Evolutionary conservation across 1,140 invertebrate genomes (phyloP).

Genomic region (Diabrotica undecimpunctata): DNA sequence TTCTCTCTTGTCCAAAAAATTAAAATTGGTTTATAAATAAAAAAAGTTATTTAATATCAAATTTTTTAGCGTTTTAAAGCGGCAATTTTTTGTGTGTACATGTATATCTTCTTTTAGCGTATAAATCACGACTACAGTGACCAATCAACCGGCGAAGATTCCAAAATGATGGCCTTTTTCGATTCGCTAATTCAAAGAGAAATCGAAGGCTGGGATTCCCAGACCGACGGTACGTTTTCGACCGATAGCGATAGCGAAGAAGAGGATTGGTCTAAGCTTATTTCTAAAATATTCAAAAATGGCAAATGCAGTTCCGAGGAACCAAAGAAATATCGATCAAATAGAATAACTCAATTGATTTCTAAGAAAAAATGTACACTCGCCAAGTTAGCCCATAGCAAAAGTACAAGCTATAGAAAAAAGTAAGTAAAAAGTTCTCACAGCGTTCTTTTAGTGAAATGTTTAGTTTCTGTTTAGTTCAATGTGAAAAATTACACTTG

Average conservation of each 20-base stretch:
- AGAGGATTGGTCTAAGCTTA: slow-evolving; percentile 25
- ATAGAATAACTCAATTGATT: slow-evolving; percentile 44
- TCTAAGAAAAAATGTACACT: slow-evolving; percentile 40
- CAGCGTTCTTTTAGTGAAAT: too few relatives aligned
- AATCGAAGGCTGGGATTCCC: slow-evolving; percentile 68
- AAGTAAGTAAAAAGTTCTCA: slow-evolving; percentile 27
- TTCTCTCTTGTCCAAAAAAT: too few relatives aligned
- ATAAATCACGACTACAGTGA: slow-evolving; percentile 77
- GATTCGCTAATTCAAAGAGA: slow-evolving; percentile 89
- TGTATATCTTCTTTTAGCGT: slow-evolving; percentile 50
- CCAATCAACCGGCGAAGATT: slow-evolving; percentile 83
- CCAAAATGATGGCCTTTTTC: slow-evolving; percentile 95
- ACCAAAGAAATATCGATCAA: slow-evolving; percentile 36
- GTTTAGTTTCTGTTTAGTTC: too few relatives aligned
- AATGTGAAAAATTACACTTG: too few relatives aligned
- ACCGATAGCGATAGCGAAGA: slow-evolving; percentile 48
- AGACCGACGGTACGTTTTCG: slow-evolving; percentile 42
- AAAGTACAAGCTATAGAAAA: slow-evolving; percentile 36
- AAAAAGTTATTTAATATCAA: too few relatives aligned
- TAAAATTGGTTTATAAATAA: too few relatives aligned
- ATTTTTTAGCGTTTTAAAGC: too few relatives aligned
- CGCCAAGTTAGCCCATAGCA: slow-evolving; percentile 44
- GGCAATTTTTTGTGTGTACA: too few relatives aligned
- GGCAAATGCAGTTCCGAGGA: slow-evolving; percentile 26
- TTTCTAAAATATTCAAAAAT: slow-evolving; percentile 30